Conservation (phyloP, 2,888 invertebrate species). For the Sacculina carcini region DNA sequence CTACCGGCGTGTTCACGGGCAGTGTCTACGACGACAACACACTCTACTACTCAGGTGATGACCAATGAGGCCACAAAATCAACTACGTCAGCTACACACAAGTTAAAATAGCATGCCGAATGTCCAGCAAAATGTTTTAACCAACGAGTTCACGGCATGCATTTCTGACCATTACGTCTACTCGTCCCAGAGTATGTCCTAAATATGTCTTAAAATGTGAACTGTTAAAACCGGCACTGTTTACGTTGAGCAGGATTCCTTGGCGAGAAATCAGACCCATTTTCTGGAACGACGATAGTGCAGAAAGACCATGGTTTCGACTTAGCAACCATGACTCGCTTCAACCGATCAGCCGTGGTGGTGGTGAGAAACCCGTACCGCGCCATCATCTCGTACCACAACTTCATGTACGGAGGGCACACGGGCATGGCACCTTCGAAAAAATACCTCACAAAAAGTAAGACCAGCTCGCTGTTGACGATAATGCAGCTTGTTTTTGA, state of each 20-base stretch:
- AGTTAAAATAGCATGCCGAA: too few relatives aligned
- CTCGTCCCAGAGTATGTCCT: too few relatives aligned
- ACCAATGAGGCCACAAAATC: too few relatives aligned
- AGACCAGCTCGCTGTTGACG: not conserved
- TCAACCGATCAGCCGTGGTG: constrained; percentile 16
- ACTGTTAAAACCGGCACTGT: too few relatives aligned
- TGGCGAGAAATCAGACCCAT: constrained; percentile 17
- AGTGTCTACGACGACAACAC: constrained; percentile 16
- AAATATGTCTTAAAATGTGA: too few relatives aligned
- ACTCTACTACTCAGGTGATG: constrained; percentile 8
- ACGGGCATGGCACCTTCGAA: constrained; percentile 17
- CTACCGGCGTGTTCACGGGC: constrained; percentile 19
- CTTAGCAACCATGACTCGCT: constrained; percentile 11
- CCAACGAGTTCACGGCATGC: too few relatives aligned
- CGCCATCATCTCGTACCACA: constrained; percentile 18
- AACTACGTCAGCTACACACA: too few relatives aligned
- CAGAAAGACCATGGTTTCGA: constrained; percentile 19
- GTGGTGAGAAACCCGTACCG: constrained; percentile 19
- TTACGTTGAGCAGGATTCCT: constrained; percentile 18
- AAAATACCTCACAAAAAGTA: constrained; percentile 18
- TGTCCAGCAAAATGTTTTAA: too few relatives aligned
- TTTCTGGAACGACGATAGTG: constrained; percentile 18
- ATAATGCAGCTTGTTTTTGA: too few relatives aligned
- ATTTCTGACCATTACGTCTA: too few relatives aligned
- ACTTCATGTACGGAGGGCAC: constrained; percentile 19